Base-by-base conservation (phyloP, 2,797 vertebrate species). In the Decapterus maruadsi region DNA sequence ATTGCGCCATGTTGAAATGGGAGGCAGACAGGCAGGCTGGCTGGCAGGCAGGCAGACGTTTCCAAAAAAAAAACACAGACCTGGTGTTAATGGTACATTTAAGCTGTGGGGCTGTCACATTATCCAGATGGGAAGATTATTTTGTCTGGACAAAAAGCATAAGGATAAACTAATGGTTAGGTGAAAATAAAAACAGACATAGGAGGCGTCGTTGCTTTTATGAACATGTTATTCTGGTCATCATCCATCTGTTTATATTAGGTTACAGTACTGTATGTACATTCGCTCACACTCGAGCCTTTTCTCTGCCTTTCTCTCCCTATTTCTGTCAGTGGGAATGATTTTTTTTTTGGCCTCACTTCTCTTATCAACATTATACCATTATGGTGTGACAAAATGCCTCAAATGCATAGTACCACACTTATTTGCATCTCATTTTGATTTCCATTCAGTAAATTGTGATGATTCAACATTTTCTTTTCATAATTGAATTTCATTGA, bases 361-460 rank as follows among this genome's bases (percentile, higher is more conserved):
- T 86, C 78, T 73, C 89, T 89, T 93, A 89, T 92, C 90, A 87
- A 85, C 88, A 85, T 91, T 87, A 87, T 82, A 85, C 86, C 68
- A 91, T 92, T 91, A 89, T 81, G 81, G 72, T 80, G 87, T 93
- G 88, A 91, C 86, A 93, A 92, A 93, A 89, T 90, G 85, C 79
- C 84, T 91, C 77, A 91, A 91, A 92, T 90, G 90, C 90, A 91
- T 83, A 80, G 78, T 55, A 85, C 82, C 86, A 87, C 79, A 87
- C 88, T 92, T 85, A 94, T 94, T 93, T 93, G 91, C 92, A 94
- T 94, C 87, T 93, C 85, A 93, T 94, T 93, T 89, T 75, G 26
- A 81, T 83, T 90, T 70, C 81, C 74, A 87, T 90, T 93, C 78
- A 88, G 83, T 81, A 89, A 86, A 93, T 87, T 91, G 80, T 87